Conservation (phyloP, 2,797 vertebrate species). For the Sebastes itinus region DNA sequence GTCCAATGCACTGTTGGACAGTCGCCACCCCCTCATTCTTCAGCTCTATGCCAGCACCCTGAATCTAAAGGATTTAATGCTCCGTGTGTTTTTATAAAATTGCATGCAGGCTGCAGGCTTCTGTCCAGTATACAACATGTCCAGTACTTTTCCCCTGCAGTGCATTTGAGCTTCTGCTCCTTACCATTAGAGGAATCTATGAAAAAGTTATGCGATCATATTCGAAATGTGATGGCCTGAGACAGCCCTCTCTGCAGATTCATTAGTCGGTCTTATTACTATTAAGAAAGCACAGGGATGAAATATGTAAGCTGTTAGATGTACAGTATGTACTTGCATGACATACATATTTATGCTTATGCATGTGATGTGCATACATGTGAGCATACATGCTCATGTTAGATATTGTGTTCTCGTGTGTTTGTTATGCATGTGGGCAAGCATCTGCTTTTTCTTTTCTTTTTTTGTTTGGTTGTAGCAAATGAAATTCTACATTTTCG, state of each 20-base stretch:
- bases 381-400: background rate
- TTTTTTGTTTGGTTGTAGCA: background rate
- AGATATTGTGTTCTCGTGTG: background rate
- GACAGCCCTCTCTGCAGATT: background rate
- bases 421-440: background rate
- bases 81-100: constrained; percentile 26
- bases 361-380: background rate
- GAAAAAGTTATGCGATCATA: background rate
- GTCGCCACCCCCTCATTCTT: constrained; percentile 21
- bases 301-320: background rate
- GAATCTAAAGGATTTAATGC: constrained; percentile 43
- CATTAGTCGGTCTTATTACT: background rate
- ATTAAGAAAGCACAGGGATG: background rate
- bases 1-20: constrained; percentile 38
- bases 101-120: background rate
- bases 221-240: constrained; percentile 13
- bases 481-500: constrained; percentile 31
- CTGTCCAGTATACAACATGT: background rate
- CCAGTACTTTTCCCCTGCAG: background rate
- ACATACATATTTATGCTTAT: background rate
- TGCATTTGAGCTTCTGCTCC: background rate
- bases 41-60: constrained; percentile 19
- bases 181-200: background rate
- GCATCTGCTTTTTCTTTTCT: constrained; percentile 13
- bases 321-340: background rate